Evolutionary conservation across 1,140 invertebrate species (phyloP).

Genomic region (Stegodyphus mimosarum): DNA sequence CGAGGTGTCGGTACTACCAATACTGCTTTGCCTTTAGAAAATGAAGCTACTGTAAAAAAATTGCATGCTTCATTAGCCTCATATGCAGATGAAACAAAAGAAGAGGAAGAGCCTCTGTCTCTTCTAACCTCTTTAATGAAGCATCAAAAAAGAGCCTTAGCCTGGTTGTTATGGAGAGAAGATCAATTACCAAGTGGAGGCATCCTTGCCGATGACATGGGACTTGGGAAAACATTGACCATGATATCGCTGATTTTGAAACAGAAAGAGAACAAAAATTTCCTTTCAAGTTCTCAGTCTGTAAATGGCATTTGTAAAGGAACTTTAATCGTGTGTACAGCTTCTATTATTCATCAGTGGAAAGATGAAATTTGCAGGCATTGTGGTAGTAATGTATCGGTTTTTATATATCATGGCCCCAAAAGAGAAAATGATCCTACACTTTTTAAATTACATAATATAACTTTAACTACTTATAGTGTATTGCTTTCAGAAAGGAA

Average conservation of each 20-base stretch:
- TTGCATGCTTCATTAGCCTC: slow-evolving; percentile 20
- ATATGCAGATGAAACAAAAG: slow-evolving; percentile 71
- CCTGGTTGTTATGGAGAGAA: slow-evolving; percentile 92
- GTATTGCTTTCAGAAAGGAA: slow-evolving; percentile 32
- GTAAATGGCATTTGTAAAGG: slow-evolving; percentile 67
- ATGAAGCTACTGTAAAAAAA: slow-evolving; percentile 21
- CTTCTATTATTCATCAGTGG: slow-evolving; percentile 83
- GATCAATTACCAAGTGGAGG: slow-evolving; percentile 83
- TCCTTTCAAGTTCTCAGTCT: neutral
- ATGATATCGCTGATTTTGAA: slow-evolving; percentile 85
- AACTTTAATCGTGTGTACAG: slow-evolving; percentile 90
- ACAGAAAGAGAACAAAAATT: slow-evolving; percentile 65
- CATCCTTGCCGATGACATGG: slow-evolving; percentile 94
- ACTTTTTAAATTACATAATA: slow-evolving; percentile 70
- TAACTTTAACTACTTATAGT: slow-evolving; percentile 72
- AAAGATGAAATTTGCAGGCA: slow-evolving; percentile 80
- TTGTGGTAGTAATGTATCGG: slow-evolving; percentile 73
- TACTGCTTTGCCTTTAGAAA: neutral
- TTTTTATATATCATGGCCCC: slow-evolving; percentile 83
- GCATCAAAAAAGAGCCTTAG: slow-evolving; percentile 87
- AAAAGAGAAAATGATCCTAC: slow-evolving; percentile 76
- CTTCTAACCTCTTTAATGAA: slow-evolving; percentile 78
- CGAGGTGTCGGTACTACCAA: neutral
- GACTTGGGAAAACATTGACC: slow-evolving; percentile 89
- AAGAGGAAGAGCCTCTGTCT: slow-evolving; percentile 72